Evolutionary conservation across 2,113 vertebrate species (phyloP).

Genomic region (Sula dactylatra): DNA sequence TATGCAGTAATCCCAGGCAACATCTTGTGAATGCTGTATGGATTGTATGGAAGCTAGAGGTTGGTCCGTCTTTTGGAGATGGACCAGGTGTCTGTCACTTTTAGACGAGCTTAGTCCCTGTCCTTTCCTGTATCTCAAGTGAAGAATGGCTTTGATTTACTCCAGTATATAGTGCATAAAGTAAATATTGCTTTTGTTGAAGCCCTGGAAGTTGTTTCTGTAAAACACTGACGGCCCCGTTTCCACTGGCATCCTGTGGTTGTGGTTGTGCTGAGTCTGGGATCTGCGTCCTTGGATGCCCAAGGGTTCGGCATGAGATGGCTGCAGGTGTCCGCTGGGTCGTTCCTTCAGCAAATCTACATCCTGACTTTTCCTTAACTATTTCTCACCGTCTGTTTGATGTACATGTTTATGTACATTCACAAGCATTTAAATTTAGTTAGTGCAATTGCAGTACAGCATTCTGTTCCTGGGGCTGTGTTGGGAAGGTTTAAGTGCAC

Average conservation of each 20-base stretch:
- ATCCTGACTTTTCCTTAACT: not conserved
- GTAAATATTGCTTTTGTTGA: not conserved
- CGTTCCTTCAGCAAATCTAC: not conserved
- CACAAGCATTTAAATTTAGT: fast-evolving
- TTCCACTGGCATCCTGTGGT: not conserved
- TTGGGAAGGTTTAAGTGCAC: not conserved
- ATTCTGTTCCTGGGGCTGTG: not conserved
- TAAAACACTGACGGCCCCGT: fast-evolving
- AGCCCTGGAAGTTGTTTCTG: not conserved
- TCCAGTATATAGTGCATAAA: not conserved
- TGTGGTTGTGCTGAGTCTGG: not conserved
- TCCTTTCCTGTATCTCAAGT: not conserved
- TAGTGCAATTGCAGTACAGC: fast-evolving
- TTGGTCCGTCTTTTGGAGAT: not conserved
- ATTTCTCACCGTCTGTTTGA: fast-evolving
- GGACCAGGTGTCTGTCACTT: fast-evolving
- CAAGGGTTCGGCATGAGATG: fast-evolving
- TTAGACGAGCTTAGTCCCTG: not conserved
- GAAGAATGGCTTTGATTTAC: not conserved
- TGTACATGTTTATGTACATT: not conserved
- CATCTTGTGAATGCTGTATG: fast-evolving
- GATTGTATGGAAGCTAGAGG: not conserved
- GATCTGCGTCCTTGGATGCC: not conserved
- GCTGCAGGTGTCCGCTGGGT: not conserved
- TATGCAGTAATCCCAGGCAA: fast-evolving